Base-by-base conservation (phyloP, 1,140 invertebrate genomes). In the Gerris buenoi region DNA sequence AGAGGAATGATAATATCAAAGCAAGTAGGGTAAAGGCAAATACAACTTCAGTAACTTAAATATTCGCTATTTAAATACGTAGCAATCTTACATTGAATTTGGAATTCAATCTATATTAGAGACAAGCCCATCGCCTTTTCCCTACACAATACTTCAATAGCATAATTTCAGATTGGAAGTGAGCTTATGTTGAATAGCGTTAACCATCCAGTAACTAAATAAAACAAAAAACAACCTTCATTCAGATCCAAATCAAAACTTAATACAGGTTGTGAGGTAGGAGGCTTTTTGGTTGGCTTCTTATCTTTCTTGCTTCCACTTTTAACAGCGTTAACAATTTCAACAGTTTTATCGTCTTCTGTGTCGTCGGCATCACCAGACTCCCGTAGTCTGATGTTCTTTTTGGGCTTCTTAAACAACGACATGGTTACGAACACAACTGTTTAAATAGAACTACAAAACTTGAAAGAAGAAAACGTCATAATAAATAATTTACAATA, bases 381-480 rank as follows among this genome's bases (percentile, higher is more conserved):
- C 63, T 88, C 84, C 70, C 91, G 84, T 68, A 86, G 79, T 72
- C 93, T 85, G 71, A 90, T 84, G 78, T 89, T 90, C 74, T 92
- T 87, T 75, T 88, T 90, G 3, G 92, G 92, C 78, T 94, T 95
- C 71, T 88, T 88, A 79, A 95, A 95, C 33, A 46, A 10, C 33
- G n/a, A n/a, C n/a, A n/a, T n/a, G n/a, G n/a, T n/a, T n/a, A n/a
- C n/a, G n/a, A n/a, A n/a, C n/a, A n/a, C n/a, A n/a, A n/a, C n/a
- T n/a, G n/a, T n/a, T n/a, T n/a, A n/a, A n/a, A n/a, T n/a, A n/a
- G n/a, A n/a, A n/a, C n/a, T n/a, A n/a, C n/a, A n/a, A n/a, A n/a
- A n/a, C n/a, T n/a, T n/a, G n/a, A n/a, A n/a, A n/a, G n/a, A n/a
- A n/a, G n/a, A n/a, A n/a, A n/a, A n/a, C n/a, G n/a, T n/a, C n/a